Conservation (phyloP, 2,888 invertebrate species). For the Macrosoma leucophasiata region DNA sequence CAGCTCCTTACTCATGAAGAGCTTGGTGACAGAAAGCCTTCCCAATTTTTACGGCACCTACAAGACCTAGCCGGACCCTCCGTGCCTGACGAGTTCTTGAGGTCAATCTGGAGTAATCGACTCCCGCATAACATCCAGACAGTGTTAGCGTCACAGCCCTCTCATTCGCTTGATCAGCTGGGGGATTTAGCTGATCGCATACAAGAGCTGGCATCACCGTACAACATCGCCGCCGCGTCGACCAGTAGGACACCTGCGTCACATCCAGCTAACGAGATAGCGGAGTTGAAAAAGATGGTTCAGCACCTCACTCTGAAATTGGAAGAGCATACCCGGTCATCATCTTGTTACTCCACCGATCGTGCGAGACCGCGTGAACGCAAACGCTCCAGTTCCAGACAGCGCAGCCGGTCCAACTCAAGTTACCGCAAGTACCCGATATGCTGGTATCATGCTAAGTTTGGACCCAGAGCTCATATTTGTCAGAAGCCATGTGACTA, state of each 20-base stretch:
- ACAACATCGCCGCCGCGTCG: neutral
- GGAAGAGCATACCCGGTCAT: neutral
- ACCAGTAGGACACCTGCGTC: neutral
- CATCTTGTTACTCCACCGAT: neutral
- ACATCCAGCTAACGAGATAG: neutral
- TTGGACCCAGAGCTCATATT: conserved; percentile 11
- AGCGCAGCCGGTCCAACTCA: conserved; percentile 8
- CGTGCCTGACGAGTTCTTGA: conserved; percentile 17
- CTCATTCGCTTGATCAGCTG: conserved; percentile 8
- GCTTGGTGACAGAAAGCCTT: conserved; percentile 23
- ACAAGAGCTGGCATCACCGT: conserved; percentile 11
- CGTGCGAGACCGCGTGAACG: neutral
- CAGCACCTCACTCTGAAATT: neutral
- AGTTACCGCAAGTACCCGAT: conserved; percentile 14
- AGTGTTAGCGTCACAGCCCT: conserved; percentile 15
- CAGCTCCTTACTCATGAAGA: conserved; percentile 22
- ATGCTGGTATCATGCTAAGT: conserved; percentile 23
- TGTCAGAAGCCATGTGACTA: conserved; percentile 16
- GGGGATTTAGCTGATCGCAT: conserved; percentile 18
- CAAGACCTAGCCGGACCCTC: conserved; percentile 13
- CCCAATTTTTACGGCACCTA: conserved; percentile 19
- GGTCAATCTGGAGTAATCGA: conserved; percentile 16
- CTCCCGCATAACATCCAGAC: conserved; percentile 14
- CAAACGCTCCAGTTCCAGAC: neutral
- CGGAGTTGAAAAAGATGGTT: conserved; percentile 4